phyloP scores from a whole-genome alignment of 2,888 invertebrate species.

The Stegophylla sp. region DNA sequence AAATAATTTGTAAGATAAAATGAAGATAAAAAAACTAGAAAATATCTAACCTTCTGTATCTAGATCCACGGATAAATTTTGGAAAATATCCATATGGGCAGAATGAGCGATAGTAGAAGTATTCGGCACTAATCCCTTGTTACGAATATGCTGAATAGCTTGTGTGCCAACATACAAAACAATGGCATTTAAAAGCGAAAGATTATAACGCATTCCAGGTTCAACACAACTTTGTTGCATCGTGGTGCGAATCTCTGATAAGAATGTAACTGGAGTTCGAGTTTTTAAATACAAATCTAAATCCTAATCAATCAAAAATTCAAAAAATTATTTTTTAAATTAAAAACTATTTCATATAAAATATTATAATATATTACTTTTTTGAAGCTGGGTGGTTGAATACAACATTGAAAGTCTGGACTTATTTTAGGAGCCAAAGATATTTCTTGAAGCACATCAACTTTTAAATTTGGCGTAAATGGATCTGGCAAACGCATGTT shows the following conservation, averaged over 20 bases:
- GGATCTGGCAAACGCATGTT: constrained; percentile 99
- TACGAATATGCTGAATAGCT: constrained; percentile 89
- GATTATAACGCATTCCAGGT: constrained; percentile 87
- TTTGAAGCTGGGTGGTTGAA: constrained; percentile 87
- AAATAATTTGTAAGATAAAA: constrained; percentile 14
- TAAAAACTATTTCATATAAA: background rate
- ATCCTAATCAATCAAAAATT: constrained; percentile 67
- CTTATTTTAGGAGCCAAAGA: constrained; percentile 86
- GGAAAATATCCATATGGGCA: constrained; percentile 99
- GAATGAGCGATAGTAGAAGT: constrained; percentile 98
- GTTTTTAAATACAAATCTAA: constrained; percentile 95
- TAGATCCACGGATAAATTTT: constrained; percentile 96
- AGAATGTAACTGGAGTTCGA: constrained; percentile 91
- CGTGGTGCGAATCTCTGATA: constrained; percentile 89
- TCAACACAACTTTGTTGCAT: constrained; percentile 87
- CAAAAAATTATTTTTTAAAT: background rate
- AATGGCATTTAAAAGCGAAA: constrained; percentile 94
- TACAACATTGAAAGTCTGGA: constrained; percentile 84
- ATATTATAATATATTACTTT: constrained; percentile 67
- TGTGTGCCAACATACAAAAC: constrained; percentile 97
- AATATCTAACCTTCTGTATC: constrained; percentile 86
- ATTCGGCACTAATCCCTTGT: constrained; percentile 89
- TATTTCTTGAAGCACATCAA: constrained; percentile 89
- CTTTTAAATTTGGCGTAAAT: constrained; percentile 95
- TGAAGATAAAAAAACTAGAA: constrained; percentile 60